phyloP scores from a whole-genome alignment of 30 jellyfish, hydroid and myxozoan species.

The Aurelia sp. region DNA sequence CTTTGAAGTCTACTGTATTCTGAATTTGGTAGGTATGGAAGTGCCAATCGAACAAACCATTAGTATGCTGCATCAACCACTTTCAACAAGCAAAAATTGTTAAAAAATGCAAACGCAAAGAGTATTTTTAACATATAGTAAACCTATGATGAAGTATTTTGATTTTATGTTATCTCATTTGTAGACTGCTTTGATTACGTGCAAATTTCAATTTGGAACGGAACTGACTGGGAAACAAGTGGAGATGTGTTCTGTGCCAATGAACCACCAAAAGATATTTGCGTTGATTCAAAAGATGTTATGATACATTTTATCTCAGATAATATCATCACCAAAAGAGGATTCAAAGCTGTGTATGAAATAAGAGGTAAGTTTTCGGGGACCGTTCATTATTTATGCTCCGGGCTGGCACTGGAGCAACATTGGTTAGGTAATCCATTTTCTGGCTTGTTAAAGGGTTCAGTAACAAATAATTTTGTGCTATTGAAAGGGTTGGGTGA shows the following conservation, averaged over 20 bases:
- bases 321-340: not conserved
- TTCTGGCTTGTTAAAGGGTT: no score
- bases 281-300: constrained; percentile 29
- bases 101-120: no score
- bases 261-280: constrained; percentile 2
- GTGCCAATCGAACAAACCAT: no score
- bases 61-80: no score
- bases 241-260: constrained; percentile 6
- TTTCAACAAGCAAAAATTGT: no score
- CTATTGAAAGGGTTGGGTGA: no score
- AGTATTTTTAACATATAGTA: no score
- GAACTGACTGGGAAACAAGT: not conserved
- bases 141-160: no score
- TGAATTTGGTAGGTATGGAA: no score
- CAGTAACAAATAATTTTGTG: no score
- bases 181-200: constrained; percentile 8
- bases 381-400: not conserved
- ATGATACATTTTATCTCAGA: constrained; percentile 2
- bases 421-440: not conserved
- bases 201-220: not conserved
- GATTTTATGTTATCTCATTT: no score
- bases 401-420: not conserved
- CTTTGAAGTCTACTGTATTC: no score
- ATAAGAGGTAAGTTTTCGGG: not conserved
- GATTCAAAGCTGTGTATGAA: constrained; percentile 18